These are phyloP conservation scores for Pyrrhosoma nymphula DNA, from an alignment of 2,888 invertebrate genomes.

Conservation along the genomic window DNA sequence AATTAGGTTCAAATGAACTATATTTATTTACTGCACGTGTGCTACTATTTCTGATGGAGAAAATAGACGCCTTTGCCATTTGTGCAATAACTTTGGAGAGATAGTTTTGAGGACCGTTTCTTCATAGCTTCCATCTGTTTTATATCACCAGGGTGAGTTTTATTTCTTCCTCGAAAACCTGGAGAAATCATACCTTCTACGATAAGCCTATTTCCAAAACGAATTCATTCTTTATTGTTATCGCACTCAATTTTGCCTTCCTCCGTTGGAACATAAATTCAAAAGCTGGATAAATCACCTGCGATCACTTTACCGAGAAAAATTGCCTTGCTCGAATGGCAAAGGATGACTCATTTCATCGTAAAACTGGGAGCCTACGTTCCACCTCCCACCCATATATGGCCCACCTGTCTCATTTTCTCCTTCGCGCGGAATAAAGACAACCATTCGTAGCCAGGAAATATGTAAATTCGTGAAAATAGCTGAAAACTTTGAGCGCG, in stretches of 20 bases:
- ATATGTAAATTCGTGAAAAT: background rate
- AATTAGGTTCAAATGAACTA: no score
- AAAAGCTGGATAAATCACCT: background rate
- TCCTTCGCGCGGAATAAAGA: background rate
- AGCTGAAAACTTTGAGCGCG: background rate
- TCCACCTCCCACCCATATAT: background rate
- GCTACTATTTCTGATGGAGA: no score
- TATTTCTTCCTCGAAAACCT: background rate
- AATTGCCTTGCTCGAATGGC: background rate
- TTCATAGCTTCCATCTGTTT: background rate
- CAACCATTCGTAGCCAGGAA: background rate
- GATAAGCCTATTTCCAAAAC: background rate
- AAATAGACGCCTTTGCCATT: no score
- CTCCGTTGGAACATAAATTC: background rate
- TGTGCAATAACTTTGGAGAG: no score
- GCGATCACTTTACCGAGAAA: background rate
- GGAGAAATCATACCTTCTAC: background rate
- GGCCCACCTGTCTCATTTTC: no score
- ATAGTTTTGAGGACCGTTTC: no score
- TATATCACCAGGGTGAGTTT: background rate
- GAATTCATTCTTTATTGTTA: conserved; percentile 36
- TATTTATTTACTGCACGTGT: no score
- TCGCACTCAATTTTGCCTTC: background rate
- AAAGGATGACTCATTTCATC: conserved; percentile 27
- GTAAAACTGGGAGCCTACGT: background rate